Base-by-base conservation (phyloP, 1,140 invertebrate species). In the Pemphigus obesinymphae region DNA sequence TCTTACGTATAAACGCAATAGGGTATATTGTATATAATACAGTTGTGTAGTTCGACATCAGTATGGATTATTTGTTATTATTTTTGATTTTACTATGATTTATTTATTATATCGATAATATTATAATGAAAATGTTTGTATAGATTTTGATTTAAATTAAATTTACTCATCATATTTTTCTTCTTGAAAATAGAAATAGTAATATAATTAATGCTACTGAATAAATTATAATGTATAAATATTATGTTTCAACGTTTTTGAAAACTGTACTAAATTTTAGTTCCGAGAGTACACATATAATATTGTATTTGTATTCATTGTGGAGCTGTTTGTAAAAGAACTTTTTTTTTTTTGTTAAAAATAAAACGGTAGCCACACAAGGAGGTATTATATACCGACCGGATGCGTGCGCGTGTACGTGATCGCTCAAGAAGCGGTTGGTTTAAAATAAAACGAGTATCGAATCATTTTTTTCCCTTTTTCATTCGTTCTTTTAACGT, bases 341-440 rank as follows among this genome's bases (percentile, higher is more conserved):
- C 15, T 48, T 48, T 73, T 70, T 34, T 61, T 61, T 68, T 73
- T 48, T 48, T 50, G 43, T 73, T 73, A 73, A 43, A 70, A 70
- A 73, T 73, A 73, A 72, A 73, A 73, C 70, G 70, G 70, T 73
- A 73, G 70, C 70, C 70, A 73, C 70, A 73, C 70, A 73, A 73
- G 70, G 45, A 73, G 70, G 70, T 34, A 73, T 48, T 73, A 31
- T 73, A 73, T 45, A 31, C 43, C 26, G 31, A 73, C 70, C 70
- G 70, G 70, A 73, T 73, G 70, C 70, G 26, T 50, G 43, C 23
- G 70, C 3, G 43, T 73, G 70, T 73, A 73, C 70, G 70, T 73
- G 70, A 17, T 17, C 26, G 5, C 17, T 31, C 43, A n/a, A 50
- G 43, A 50, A 43, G 70, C 45, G 17, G 70, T n/a, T 8, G 70